Conservation (phyloP, 2,797 vertebrate species). For the Sternotherus odoratus region DNA sequence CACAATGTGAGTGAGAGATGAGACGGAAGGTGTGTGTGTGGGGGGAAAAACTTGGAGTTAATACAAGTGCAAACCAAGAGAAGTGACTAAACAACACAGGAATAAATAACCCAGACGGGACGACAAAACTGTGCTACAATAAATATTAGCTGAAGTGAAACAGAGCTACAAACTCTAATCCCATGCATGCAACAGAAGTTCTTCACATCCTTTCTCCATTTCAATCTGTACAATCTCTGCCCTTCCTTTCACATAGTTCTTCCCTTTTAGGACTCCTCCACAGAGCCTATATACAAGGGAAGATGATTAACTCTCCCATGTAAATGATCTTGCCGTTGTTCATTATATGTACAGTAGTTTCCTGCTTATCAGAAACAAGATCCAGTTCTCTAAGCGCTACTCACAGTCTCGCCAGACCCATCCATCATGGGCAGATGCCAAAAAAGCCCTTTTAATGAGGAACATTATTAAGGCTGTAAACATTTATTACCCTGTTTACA, state of each 20-base stretch:
- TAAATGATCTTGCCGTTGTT: not conserved
- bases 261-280: not conserved
- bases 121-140: constrained; percentile 40
- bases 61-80: constrained; percentile 83
- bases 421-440: constrained; percentile 22
- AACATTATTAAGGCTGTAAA: constrained; percentile 4
- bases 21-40: constrained; percentile 68
- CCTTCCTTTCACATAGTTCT: not conserved
- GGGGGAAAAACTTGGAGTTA: constrained; percentile 82
- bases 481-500: constrained; percentile 43
- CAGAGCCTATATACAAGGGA: not conserved
- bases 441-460: constrained; percentile 49
- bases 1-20: constrained; percentile 83
- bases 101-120: constrained; percentile 76
- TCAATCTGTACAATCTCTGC: not conserved
- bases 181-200: not conserved
- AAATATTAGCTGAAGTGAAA: constrained; percentile 9
- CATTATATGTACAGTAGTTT: not conserved
- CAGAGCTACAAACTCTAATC: not conserved
- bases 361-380: constrained; percentile 41
- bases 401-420: not conserved
- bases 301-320: not conserved
- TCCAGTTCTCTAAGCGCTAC: constrained; percentile 33
- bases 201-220: not conserved
- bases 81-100: constrained; percentile 82